Percentiles rank a stretch among this genome's conserved stretches.
phyloP scores from a whole-genome alignment of 2,888 invertebrate species.

The Diachrysia chrysitis region DNA sequence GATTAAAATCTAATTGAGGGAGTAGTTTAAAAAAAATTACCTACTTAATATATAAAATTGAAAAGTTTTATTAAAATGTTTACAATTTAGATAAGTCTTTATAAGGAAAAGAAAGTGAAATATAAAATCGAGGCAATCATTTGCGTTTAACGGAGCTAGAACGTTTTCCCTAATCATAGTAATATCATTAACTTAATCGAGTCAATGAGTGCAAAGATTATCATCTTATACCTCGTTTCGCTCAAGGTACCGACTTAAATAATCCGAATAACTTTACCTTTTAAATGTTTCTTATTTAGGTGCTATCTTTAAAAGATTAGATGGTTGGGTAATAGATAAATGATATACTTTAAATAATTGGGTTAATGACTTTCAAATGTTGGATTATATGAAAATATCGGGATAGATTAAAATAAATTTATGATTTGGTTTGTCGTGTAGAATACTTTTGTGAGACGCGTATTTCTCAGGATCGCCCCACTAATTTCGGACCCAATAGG shows the following conservation, averaged over 20 bases:
- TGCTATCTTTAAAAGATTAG: conserved; percentile 17
- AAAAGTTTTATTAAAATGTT: too few species aligned
- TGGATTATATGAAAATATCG: too few species aligned
- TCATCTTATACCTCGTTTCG: conserved; percentile 60
- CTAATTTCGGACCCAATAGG: too few species aligned
- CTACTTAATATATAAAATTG: too few species aligned
- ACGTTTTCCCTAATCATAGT: conserved; percentile 60
- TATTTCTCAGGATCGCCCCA: too few species aligned
- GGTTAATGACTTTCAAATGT: conserved; percentile 5
- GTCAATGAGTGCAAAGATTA: conserved; percentile 58
- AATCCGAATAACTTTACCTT: conserved; percentile 36
- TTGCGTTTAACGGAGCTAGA: conserved; percentile 54
- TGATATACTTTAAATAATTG: neutral
- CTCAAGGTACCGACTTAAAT: conserved; percentile 41
- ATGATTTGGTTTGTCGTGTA: too few species aligned
- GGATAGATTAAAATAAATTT: too few species aligned
- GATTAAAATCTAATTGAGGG: too few species aligned
- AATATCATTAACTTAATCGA: conserved; percentile 61
- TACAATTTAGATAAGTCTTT: neutral
- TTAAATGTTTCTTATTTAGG: conserved; percentile 29
- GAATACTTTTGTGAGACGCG: too few species aligned
- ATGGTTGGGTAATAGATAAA: conserved; percentile 13
- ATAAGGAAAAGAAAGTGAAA: neutral
- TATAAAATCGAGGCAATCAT: conserved; percentile 33
- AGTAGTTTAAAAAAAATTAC: too few species aligned